Evolutionary conservation across 2,797 vertebrate genomes (phyloP).

Genomic region (Avahi laniger): DNA sequence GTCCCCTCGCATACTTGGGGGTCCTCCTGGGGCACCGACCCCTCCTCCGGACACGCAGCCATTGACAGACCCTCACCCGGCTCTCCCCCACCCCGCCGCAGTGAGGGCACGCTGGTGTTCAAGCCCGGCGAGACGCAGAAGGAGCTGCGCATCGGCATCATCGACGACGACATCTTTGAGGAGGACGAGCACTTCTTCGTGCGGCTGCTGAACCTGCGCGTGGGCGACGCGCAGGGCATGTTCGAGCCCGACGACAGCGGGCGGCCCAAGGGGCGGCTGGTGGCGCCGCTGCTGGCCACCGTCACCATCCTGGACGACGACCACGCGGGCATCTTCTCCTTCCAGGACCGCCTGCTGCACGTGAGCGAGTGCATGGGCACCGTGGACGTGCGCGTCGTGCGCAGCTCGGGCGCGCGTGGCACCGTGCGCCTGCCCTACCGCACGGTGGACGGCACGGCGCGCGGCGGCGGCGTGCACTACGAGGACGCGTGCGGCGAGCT

Average conservation of each 20-base stretch:
- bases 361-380: slow-evolving; percentile 96
- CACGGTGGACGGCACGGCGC: slow-evolving; percentile 90
- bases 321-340: slow-evolving; percentile 97
- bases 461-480: slow-evolving; percentile 90
- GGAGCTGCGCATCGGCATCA: slow-evolving; percentile 94
- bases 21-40: neutral
- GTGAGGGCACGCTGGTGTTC: slow-evolving; percentile 95
- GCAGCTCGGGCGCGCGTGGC: slow-evolving; percentile 93
- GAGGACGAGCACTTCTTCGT: slow-evolving; percentile 95
- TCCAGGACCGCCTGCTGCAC: slow-evolving; percentile 89
- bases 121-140: slow-evolving; percentile 94
- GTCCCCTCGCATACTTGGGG: neutral
- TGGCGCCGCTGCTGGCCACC: slow-evolving; percentile 91
- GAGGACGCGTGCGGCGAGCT: slow-evolving; percentile 92
- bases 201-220: slow-evolving; percentile 92
- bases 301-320: slow-evolving; percentile 98
- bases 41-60: neutral
- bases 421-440: slow-evolving; percentile 93
- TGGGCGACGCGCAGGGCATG: slow-evolving; percentile 94
- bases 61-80: neutral
- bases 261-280: slow-evolving; percentile 89
- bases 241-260: slow-evolving; percentile 91
- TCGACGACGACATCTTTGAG: slow-evolving; percentile 97
- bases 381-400: slow-evolving; percentile 93
- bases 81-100: slow-evolving; percentile 65